A percentile compares a stretch with the other conserved stretches of the same genome.
Evolutionary conservation across 2,888 invertebrate species (phyloP).

Genomic region (Phyllotreta striolata): DNA sequence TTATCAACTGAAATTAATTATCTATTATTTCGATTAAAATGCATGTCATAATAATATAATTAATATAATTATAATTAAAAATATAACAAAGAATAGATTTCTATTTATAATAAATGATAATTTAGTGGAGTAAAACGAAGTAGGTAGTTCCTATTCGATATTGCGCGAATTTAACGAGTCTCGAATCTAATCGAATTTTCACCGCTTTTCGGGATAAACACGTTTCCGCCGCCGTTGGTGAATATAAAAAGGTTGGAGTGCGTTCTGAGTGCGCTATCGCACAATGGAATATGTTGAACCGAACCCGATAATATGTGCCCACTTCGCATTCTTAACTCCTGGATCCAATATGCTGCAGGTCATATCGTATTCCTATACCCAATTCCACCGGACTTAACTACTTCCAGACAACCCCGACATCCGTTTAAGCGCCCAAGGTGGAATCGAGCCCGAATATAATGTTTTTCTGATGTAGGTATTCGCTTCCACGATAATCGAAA

Average conservation of each 20-base stretch:
- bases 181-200: neutral
- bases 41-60: no score
- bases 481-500: no score
- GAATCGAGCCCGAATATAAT: neutral
- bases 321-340: constrained; percentile 54
- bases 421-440: constrained; percentile 14
- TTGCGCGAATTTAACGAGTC: no score
- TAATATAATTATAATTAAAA: no score
- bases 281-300: constrained; percentile 49
- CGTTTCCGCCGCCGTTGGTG: constrained; percentile 21
- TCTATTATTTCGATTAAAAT: neutral
- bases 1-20: neutral
- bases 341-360: constrained; percentile 53
- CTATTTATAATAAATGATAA: no score
- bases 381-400: constrained; percentile 37
- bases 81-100: no score
- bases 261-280: constrained; percentile 54
- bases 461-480: no score
- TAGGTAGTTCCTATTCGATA: no score
- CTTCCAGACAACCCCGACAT: constrained; percentile 29
- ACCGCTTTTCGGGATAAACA: no score
- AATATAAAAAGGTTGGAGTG: constrained; percentile 39
- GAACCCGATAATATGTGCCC: constrained; percentile 55
- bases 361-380: constrained; percentile 35
- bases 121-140: no score